Percentiles rank a stretch among this genome's conserved stretches.
Evolutionary conservation across 2,797 vertebrate species (phyloP).

Genomic region (Dallia pectoralis): DNA sequence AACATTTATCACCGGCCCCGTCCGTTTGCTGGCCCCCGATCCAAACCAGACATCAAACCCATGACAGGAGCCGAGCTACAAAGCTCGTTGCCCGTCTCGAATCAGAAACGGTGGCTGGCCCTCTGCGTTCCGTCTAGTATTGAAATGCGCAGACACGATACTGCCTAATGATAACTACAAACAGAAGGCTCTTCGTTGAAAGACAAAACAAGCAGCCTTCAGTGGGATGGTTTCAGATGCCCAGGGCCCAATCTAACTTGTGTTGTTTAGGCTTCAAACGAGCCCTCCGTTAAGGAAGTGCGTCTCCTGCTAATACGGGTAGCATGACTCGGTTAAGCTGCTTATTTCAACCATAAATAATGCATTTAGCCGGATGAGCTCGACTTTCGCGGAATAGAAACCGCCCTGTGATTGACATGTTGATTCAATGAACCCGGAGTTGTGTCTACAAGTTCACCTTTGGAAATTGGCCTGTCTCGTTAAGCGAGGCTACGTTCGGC

Average conservation of each 20-base stretch:
- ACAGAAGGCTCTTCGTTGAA: slow-evolving; percentile 71
- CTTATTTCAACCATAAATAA: slow-evolving; percentile 80
- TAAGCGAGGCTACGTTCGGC: slow-evolving; percentile 59
- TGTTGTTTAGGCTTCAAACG: slow-evolving; percentile 80
- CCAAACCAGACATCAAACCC: slow-evolving; percentile 72
- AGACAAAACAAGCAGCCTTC: slow-evolving; percentile 53
- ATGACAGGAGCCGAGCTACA: slow-evolving; percentile 69
- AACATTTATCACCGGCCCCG: slow-evolving; percentile 69
- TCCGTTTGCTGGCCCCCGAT: slow-evolving; percentile 71
- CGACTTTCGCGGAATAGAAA: slow-evolving; percentile 77
- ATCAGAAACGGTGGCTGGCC: slow-evolving; percentile 27
- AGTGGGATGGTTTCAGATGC: slow-evolving; percentile 62
- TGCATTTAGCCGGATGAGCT: slow-evolving; percentile 76
- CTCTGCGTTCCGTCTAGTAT: slow-evolving; percentile 35
- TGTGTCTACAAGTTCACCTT: slow-evolving; percentile 72
- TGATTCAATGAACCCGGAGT: slow-evolving; percentile 70
- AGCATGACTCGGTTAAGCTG: slow-evolving; percentile 73
- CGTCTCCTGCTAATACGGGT: slow-evolving; percentile 78
- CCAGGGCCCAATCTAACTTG: slow-evolving; percentile 72
- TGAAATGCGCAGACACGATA: slow-evolving; percentile 43
- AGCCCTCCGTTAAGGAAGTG: slow-evolving; percentile 63
- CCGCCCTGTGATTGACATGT: slow-evolving; percentile 68
- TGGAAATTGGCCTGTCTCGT: slow-evolving; percentile 74
- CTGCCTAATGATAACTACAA: slow-evolving; percentile 75
- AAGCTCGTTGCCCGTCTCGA: slow-evolving; percentile 43